Evolutionary conservation across 2,888 invertebrate genomes (phyloP), one percentile per base, ranked within the genome.

Genomic region (Dynastes tityus): DNA sequence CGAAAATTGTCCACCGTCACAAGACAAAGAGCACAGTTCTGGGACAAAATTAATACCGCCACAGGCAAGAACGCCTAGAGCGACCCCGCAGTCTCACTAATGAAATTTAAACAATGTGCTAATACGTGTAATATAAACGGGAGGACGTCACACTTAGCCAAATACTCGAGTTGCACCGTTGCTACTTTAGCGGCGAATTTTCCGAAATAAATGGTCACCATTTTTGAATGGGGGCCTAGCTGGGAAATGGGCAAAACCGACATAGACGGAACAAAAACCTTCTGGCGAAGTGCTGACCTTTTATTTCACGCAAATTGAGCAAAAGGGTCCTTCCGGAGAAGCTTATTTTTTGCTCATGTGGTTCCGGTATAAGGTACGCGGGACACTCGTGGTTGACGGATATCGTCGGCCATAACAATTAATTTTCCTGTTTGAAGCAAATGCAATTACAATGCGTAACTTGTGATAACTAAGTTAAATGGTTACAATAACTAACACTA

Each of bases 81-180:
- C 55, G 9, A 58, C 9, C 22, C 55, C 6, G n/a, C 55, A 58
- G 55, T 6, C 55, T 22, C 55, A n/a, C 73, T 74, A 74, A 74
- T 74, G 73, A 74, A 74, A 74, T 74, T 74, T 74, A 74, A 74
- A 74, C 73, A 74, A 74, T 74, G 73, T 74, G 73, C 63, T 74
- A 74, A 74, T 74, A 74, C 61, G 73, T 22, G 58, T 45, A 45
- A 61, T 61, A 63, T 74, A 74, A 74, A 74, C 73, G 73, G 37
- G 55, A 37, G 32, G 16, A 58, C 22, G 55, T 58, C 55, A 58
- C 55, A 63, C 63, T 63, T 63, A 29, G 29, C 63, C 63, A 32
- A 22, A 49, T 29, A 29, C 51, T 51, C 29, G 51, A 68, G 29
- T 51, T 45, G 49, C 37, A 49, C 27, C 61, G 45, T 8, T 22